These are phyloP conservation scores for Andrena camellia DNA, from an alignment of 2,888 invertebrate species.

Conservation along the genomic window DNA sequence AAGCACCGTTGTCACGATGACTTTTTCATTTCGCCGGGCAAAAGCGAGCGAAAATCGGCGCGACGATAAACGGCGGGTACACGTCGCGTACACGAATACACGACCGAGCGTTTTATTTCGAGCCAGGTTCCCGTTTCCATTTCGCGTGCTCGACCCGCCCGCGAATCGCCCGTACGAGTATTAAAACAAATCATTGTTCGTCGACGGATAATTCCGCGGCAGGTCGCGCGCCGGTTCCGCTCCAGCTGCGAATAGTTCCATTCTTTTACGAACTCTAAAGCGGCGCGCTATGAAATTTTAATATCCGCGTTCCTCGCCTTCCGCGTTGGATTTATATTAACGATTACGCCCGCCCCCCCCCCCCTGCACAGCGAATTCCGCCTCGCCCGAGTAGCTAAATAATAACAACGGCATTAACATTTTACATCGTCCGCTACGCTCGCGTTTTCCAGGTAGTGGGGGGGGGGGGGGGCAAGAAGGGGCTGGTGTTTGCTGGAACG, in stretches of 20 bases:
- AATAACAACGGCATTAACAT: slow-evolving; percentile 53
- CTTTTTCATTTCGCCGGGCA: slow-evolving; percentile 70
- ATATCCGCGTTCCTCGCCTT: slow-evolving; percentile 51
- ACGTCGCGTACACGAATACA: slow-evolving; percentile 72
- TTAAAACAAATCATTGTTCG: slow-evolving; percentile 72
- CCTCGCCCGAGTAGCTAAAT: slow-evolving; percentile 22
- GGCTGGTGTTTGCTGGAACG: background rate
- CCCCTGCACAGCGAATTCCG: slow-evolving; percentile 20
- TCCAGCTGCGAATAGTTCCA: slow-evolving; percentile 55
- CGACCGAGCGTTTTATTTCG: slow-evolving; percentile 63
- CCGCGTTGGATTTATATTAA: slow-evolving; percentile 55
- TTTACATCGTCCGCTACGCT: slow-evolving; percentile 33
- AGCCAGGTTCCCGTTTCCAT: slow-evolving; percentile 32
- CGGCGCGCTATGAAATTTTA: slow-evolving; percentile 58
- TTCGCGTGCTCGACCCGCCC: background rate
- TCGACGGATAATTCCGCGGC: slow-evolving; percentile 56
- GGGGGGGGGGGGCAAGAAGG: background rate
- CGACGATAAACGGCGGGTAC: slow-evolving; percentile 70
- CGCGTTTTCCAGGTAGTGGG: slow-evolving; percentile 8
- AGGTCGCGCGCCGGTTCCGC: slow-evolving; percentile 40
- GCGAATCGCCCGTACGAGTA: slow-evolving; percentile 43
- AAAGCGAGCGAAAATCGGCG: slow-evolving; percentile 65
- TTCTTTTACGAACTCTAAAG: slow-evolving; percentile 46
- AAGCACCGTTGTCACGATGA: slow-evolving; percentile 12
- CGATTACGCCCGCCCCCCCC: slow-evolving; percentile 30